Base-by-base conservation (phyloP, 2,113 vertebrate genomes). In the Eptesicus fuscus region DNA sequence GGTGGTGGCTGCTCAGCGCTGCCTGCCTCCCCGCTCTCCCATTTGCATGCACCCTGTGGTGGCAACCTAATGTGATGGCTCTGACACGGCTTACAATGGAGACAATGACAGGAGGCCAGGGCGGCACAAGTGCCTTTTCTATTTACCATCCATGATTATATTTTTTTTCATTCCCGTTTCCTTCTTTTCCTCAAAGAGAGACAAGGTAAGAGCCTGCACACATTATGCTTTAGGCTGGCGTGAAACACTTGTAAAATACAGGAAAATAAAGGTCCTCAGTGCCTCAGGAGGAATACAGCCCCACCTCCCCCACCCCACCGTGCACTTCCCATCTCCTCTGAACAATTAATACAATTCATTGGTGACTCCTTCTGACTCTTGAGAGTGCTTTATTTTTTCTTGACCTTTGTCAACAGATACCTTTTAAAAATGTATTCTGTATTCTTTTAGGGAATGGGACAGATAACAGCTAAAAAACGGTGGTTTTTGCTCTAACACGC, bases 1-100 rank as follows among this genome's bases (percentile, higher is more conserved):
- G 98, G 98, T 98, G 98, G 98, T 89, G 65, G 97, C 94, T 63
- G 96, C 80, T 74, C 95, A 80, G 83, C 51, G 1, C 88, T 93
- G 94, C 79, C 96, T 96, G 93, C 88, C 84, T 71, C 0, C 78
- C 90, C 65, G 35, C 80, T 78, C 88, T 35, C 92, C 91, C 76
- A 91, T 97, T 96, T 96, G 92, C 95, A 97, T 98, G 97, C 97
- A 94, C 94, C 97, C 69, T 44, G 95, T 2, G 8, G 96, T 94
- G 96, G 96, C 95, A 95, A 95, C 96, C 97, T 97, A 93, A 96
- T 0, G 0, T 74, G 76, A 95, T 47, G 96, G 79, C 0, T 20
- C 83, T 96, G 96, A 96, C 96, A 83, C 12, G 20, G 32, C 44
- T 88, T 77, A 92, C 82, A 40, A 18, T 70, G 95, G 74, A 89